Evolutionary conservation across 2,888 invertebrate genomes (phyloP).

Genomic region (Lochmaea capreae): DNA sequence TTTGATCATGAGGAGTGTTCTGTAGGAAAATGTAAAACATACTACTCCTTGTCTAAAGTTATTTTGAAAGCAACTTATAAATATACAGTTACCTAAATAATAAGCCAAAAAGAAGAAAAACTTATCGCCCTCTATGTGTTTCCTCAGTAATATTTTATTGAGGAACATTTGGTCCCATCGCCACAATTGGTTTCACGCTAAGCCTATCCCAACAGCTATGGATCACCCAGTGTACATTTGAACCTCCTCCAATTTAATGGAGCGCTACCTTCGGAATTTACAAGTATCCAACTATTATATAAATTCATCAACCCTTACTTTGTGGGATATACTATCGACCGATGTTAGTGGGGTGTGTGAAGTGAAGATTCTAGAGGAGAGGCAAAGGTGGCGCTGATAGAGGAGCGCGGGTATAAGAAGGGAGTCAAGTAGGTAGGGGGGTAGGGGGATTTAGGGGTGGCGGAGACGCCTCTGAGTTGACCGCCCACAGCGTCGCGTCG

Average conservation of each 20-base stretch:
- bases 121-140: too few species aligned
- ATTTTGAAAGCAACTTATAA: too few species aligned
- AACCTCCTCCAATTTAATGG: neutral
- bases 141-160: too few species aligned
- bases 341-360: conserved; percentile 22
- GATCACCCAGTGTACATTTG: too few species aligned
- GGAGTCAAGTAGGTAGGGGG: conserved; percentile 18
- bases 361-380: conserved; percentile 31
- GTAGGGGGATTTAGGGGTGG: conserved; percentile 56
- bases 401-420: conserved; percentile 13
- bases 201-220: too few species aligned
- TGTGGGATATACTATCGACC: conserved; percentile 37
- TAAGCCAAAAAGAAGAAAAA: too few species aligned
- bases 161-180: too few species aligned
- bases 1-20: too few species aligned
- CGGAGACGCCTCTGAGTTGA: conserved; percentile 69
- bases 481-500: conserved; percentile 63
- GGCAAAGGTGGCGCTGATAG: conserved; percentile 35
- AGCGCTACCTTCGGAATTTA: conserved; percentile 16
- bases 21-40: too few species aligned
- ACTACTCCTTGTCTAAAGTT: too few species aligned
- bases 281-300: conserved; percentile 1
- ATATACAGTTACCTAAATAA: too few species aligned
- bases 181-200: too few species aligned
- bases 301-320: conserved; percentile 25